Conservation (phyloP, 1,140 invertebrate species). For the Helicoverpa armigera region DNA sequence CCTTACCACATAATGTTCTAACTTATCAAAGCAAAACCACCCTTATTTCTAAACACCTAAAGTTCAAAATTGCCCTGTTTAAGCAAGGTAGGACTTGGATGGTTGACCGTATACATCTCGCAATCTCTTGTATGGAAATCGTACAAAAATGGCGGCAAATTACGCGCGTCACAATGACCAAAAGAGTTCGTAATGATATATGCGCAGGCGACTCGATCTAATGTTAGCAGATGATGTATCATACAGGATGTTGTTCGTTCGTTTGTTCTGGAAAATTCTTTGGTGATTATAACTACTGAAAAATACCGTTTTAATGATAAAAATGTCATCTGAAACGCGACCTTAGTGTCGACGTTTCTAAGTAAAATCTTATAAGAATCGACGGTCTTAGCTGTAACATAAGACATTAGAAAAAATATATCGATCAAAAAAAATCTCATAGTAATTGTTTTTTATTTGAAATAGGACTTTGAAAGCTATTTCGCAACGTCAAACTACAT, state of each 20-base stretch:
- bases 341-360: too few species aligned
- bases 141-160: conserved; percentile 60
- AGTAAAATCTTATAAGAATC: too few species aligned
- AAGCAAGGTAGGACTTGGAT: conserved; percentile 12
- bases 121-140: conserved; percentile 57
- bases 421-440: too few species aligned
- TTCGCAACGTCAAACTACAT: too few species aligned
- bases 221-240: not conserved
- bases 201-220: conserved; percentile 37
- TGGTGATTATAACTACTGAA: not conserved
- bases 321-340: too few species aligned
- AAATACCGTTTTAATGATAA: too few species aligned
- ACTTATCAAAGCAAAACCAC: conserved; percentile 4
- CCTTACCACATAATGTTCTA: conserved; percentile 25
- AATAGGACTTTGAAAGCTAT: too few species aligned
- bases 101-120: conserved; percentile 52
- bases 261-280: conserved; percentile 14
- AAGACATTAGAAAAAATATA: too few species aligned
- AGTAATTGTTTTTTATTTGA: too few species aligned
- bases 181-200: conserved; percentile 47
- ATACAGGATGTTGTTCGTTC: not conserved
- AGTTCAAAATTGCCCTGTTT: conserved; percentile 8
- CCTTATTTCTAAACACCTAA: not conserved
- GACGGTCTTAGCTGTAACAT: too few species aligned
- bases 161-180: conserved; percentile 50